Evolutionary conservation across 2,113 vertebrate genomes (phyloP).

Genomic region (Zosterops borbonicus): DNA sequence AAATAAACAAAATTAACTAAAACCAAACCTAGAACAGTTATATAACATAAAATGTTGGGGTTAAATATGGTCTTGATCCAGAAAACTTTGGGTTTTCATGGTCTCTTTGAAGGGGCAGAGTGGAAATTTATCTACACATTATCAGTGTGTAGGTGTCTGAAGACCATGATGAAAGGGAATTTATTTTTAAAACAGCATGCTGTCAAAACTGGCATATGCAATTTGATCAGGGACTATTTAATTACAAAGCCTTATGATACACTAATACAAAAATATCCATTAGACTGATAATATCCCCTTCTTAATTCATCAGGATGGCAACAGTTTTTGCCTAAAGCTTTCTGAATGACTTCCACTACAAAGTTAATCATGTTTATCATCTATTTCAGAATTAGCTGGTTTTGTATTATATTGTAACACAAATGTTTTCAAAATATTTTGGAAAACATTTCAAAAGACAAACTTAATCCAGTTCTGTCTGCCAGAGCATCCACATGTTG

Average conservation of each 20-base stretch:
- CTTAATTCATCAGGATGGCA: background rate
- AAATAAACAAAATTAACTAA: background rate
- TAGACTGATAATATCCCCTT: background rate
- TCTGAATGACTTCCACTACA: background rate
- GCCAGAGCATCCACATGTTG: background rate
- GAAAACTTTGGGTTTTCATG: background rate
- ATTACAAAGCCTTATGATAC: background rate
- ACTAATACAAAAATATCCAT: slow-evolving; percentile 24
- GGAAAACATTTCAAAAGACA: slow-evolving; percentile 22
- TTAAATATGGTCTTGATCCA: background rate
- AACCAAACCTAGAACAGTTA: background rate
- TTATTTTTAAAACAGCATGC: slow-evolving; percentile 37
- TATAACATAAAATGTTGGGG: background rate
- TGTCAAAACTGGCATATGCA: background rate
- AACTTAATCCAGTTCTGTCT: background rate
- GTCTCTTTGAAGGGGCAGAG: background rate
- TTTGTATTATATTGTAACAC: slow-evolving; percentile 9
- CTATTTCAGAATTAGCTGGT: slow-evolving; percentile 10
- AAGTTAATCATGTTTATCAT: background rate
- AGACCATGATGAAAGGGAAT: slow-evolving; percentile 34
- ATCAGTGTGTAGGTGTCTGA: background rate
- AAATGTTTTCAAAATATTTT: slow-evolving; percentile 32
- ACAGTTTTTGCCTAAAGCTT: background rate
- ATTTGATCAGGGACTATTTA: slow-evolving; percentile 13
- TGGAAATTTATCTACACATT: background rate